These are phyloP conservation scores for Bombycilla garrulus DNA, from an alignment of 2,113 vertebrate species.

Conservation along the genomic window DNA sequence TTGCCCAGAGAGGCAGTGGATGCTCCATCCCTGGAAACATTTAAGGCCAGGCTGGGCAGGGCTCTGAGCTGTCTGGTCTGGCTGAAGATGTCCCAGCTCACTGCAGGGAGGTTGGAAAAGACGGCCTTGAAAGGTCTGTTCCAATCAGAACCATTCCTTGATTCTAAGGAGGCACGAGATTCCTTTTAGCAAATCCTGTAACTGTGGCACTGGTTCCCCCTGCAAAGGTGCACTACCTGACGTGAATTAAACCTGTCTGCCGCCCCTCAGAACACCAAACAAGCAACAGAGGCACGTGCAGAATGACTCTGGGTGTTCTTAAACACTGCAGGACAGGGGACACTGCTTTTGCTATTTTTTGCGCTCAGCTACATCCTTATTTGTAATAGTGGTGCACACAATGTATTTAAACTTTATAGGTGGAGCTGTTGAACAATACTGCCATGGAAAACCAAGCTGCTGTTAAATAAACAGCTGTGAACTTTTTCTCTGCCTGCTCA, in stretches of 20 bases:
- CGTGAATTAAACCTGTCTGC: neutral
- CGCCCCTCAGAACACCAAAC: neutral
- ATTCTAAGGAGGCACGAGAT: neutral
- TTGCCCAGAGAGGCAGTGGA: neutral
- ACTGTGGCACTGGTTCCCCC: neutral
- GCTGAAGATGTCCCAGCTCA: neutral
- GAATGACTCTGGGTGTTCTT: neutral
- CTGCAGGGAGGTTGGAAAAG: neutral
- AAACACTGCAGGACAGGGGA: neutral
- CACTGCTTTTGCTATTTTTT: neutral
- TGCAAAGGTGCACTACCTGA: neutral
- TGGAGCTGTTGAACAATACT: conserved; percentile 14
- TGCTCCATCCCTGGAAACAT: neutral
- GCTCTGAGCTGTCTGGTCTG: neutral
- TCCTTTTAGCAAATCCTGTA: neutral
- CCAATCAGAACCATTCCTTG: neutral
- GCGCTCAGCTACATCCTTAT: conserved; percentile 5
- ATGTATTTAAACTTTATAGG: neutral
- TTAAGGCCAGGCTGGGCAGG: neutral
- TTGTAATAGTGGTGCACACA: neutral
- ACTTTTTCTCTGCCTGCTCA: neutral
- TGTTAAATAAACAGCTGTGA: conserved; percentile 31
- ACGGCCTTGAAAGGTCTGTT: neutral
- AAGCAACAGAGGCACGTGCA: neutral
- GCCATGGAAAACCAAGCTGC: neutral